Base-by-base conservation (phyloP, 2,888 invertebrate genomes). In the Athrips mouffetella region DNA sequence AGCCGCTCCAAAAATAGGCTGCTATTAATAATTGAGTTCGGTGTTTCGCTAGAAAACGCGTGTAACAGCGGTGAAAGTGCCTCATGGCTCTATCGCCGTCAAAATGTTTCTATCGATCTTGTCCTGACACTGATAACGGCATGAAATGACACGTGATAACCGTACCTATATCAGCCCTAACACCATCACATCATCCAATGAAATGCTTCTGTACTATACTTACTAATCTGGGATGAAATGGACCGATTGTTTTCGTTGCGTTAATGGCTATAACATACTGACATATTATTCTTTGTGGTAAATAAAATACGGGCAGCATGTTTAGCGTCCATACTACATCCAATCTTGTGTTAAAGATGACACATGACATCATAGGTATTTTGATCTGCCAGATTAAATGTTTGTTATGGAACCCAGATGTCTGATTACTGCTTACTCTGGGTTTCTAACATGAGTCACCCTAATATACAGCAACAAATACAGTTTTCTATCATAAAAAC, bases 61-160 rank as follows among this genome's bases (percentile, higher is more conserved):
- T 87, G 86, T 87, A 82, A 82, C 84, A 72, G 76, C 80, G 84
- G 76, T 91, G 91, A 97, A 91, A 97, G 97, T 87, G 82, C 82
- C 83, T 79, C 82, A 81, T 79, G 84, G 77, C 76, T 73, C 74
- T 72, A 76, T 78, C 80, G 76, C 77, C 67, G 73, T 73, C 66
- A 76, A 83, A 80, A 79, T 80, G 74, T 78, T 80, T 74, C 70
- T 84, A 87, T 87, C 83, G 87, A 87, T 87, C 81, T 77, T 11
- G 30, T 16, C 20, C 8, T 29, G 45, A 51, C 56, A 59, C 60
- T 65, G 74, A 72, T 72, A 69, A 65, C 62, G 47, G 56, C 69
- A 76, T 70, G 76, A 70, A 68, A 76, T 70, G 76, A 70, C 76
- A 75, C 75, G 73, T 80, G 85, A 83, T 80, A 79, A 79, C 76